Evolutionary conservation across 23 tunicate species (phyloP), one percentile per base, ranked within the genome.

Genomic region (Oikopleura albicans): DNA sequence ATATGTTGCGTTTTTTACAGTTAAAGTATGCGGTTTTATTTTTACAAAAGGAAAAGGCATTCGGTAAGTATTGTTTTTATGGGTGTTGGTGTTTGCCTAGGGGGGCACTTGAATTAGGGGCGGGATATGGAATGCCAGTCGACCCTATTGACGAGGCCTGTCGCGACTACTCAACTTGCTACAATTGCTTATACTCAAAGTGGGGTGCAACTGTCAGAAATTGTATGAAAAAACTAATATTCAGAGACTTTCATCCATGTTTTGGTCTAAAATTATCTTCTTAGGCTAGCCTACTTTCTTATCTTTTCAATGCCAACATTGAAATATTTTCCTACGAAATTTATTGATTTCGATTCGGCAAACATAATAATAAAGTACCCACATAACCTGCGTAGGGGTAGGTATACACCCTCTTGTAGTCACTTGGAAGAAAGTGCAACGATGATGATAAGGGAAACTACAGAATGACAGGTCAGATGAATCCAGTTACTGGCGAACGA

Each of bases 31-130:
- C 79, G 4, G 34, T 71, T 29, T 2, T 71, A 37, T 71, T 71
- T 29, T 29, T 71, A 16, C 79, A 12, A 12, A 16, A 29, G 2
- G 35, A 71, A 16, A 16, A 71, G 31, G 27, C 79, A 16, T 71
- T 71, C 31, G 79, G 27, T 71, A 71, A 71, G 35, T 71, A 22
- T 71, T 71, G 79, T 71, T 12, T 12, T 71, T 71, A 71, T 71
- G 79, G 79, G 2, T 71, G 79, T 71, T 71, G 79, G 79, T 71
- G 79, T 71, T 71, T 71, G 37, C 79, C 79, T 12, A 49, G 63
- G 22, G 63, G 63, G 22, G 63, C 63, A 49, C 37, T 2, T 16
- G 79, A 71, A 34, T 16, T 29, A 71, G 79, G 79, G 27, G 35
- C 79, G 2, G 79, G 79, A 4, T 31, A 71, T 71, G 79, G 79